phyloP scores from a whole-genome alignment of 2,113 vertebrate genomes.

The Myotis davidii region DNA sequence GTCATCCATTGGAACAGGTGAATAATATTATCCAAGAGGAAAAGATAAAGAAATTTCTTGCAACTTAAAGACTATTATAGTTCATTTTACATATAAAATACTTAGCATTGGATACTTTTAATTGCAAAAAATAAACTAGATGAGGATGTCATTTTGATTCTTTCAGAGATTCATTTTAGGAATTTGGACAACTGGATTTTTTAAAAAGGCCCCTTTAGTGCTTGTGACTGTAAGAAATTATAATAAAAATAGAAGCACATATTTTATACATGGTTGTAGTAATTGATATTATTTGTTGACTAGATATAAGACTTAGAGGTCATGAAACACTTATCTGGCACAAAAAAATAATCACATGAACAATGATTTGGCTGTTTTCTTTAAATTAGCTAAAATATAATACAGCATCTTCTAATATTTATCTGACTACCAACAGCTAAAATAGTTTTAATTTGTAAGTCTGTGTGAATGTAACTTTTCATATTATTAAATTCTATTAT shows the following conservation, averaged over 20 bases:
- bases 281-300: neutral
- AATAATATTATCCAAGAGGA: neutral
- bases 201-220: neutral
- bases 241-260: neutral
- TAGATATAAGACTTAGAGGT: neutral
- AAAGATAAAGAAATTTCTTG: neutral
- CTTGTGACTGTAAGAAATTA: neutral
- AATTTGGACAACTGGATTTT: neutral
- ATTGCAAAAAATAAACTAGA: neutral
- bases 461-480: neutral
- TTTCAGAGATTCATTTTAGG: neutral
- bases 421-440: neutral
- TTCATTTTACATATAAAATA: neutral
- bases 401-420: neutral
- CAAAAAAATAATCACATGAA: neutral
- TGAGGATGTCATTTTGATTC: neutral
- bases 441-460: neutral
- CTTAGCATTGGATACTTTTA: neutral
- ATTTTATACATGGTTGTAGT: neutral
- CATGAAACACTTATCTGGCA: neutral
- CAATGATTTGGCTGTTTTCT: neutral
- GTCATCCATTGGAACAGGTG: neutral
- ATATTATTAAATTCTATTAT: neutral
- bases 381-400: neutral
- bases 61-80: neutral